Evolutionary conservation across 1,140 invertebrate species (phyloP), one percentile per base, ranked within the genome.

Genomic region (Epicauta chinensis): DNA sequence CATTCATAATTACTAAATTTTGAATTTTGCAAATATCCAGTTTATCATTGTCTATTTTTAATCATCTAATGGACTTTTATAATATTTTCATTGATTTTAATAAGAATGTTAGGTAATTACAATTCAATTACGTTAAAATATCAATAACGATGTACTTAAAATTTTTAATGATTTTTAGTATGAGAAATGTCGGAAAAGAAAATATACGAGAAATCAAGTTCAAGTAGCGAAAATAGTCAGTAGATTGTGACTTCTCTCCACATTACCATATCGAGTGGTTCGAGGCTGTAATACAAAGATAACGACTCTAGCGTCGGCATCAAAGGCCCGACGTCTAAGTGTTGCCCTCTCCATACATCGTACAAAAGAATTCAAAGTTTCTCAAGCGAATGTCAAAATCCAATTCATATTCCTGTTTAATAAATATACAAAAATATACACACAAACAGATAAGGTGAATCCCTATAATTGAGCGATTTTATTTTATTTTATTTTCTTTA

Each of bases 331-430:
- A 51, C 43, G 42, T 55, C 47, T 53, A 51, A 58, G 56, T 58
- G 56, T 38, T 48, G 47, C 35, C 56, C 36, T 49, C 56, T 58
- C 45, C 34, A 58, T 46, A 35, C 51, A 43, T 40, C 12, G 40
- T 51, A 55, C 53, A 58, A 58, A 58, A 48, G 56, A 47, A 58
- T 55, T 55, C 45, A 49, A 52, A 55, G 16, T 51, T 58, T 55
- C 40, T 58, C 52, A 51, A 58, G 52, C 51, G 56, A 54, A 55
- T 51, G 47, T 58, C 52, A 48, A 55, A 58, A 58, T 49, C 38
- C 47, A 58, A 55, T 49, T 55, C 47, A 48, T 55, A 51, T 58
- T 39, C 39, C 53, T 58, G 52, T 46, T 55, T 55, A 58, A 58
- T 23, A 23, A 23, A 23, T 23, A 23, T 23, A 23, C 23, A 23